Evolutionary conservation across 1,140 invertebrate genomes (phyloP).

Genomic region (Melanaphis sacchari): DNA sequence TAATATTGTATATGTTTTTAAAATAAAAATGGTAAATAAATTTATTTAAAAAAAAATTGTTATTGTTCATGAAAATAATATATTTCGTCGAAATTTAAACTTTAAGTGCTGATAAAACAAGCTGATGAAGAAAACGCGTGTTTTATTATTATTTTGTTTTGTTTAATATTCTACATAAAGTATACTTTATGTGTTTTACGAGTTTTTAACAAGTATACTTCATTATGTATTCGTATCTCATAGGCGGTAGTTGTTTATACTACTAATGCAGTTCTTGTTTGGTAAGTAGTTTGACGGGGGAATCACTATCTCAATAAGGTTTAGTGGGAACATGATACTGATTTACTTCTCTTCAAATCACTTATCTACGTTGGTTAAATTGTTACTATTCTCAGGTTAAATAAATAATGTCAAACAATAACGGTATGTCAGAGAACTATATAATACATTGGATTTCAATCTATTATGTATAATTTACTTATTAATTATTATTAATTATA

Average conservation of each 20-base stretch:
- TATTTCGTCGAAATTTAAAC: too few species aligned
- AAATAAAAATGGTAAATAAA: neutral
- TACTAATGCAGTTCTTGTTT: neutral
- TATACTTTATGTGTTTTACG: neutral
- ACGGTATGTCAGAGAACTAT: neutral
- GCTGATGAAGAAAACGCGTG: too few species aligned
- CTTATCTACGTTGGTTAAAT: neutral
- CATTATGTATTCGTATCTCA: neutral
- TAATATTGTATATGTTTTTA: neutral
- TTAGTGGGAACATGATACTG: neutral
- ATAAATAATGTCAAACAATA: neutral
- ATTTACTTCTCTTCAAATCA: neutral
- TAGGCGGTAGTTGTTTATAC: neutral
- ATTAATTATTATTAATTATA: neutral
- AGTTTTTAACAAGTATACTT: neutral
- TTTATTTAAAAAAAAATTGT: neutral
- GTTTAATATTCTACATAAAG: neutral
- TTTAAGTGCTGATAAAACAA: too few species aligned
- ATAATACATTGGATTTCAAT: neutral
- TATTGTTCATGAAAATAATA: too few species aligned
- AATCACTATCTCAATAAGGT: neutral
- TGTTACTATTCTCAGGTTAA: neutral
- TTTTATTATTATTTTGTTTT: too few species aligned
- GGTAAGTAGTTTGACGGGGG: neutral
- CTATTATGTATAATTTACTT: neutral